Conservation (phyloP, 2,888 invertebrate species). For the Labia minor region DNA sequence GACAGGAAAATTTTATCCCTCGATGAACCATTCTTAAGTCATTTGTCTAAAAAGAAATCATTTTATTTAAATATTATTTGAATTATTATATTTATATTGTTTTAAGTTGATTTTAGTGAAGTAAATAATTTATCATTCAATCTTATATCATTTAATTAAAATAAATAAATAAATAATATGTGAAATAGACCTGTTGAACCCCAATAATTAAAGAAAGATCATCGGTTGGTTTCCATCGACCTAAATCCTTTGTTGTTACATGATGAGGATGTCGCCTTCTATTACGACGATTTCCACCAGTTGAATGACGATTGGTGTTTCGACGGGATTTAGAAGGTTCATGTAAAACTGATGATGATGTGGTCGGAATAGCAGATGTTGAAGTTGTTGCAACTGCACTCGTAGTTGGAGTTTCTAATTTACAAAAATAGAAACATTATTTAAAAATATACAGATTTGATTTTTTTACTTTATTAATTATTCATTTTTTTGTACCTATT, state of each 20-base stretch:
- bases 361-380: constrained; percentile 1
- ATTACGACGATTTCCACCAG: constrained; percentile 41
- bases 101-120: too few species aligned
- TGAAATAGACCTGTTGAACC: constrained; percentile 64
- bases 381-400: constrained; percentile 13
- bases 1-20: constrained; percentile 90
- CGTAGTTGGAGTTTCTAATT: neutral
- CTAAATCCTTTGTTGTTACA: constrained; percentile 69
- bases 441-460: neutral
- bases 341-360: neutral
- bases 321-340: constrained; percentile 33
- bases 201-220: constrained; percentile 88
- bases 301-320: constrained; percentile 31
- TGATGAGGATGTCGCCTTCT: constrained; percentile 57
- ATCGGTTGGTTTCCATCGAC: constrained; percentile 95
- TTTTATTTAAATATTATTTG: too few species aligned
- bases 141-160: neutral
- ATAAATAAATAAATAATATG: neutral
- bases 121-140: constrained; percentile 14
- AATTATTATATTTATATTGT: too few species aligned
- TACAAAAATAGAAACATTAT: neutral
- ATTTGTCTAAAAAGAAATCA: constrained; percentile 43
- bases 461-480: neutral
- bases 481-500: constrained; percentile 22
- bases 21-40: constrained; percentile 60